Evolutionary conservation across 2,113 vertebrate species (phyloP).

Genomic region (Caloenas nicobarica): DNA sequence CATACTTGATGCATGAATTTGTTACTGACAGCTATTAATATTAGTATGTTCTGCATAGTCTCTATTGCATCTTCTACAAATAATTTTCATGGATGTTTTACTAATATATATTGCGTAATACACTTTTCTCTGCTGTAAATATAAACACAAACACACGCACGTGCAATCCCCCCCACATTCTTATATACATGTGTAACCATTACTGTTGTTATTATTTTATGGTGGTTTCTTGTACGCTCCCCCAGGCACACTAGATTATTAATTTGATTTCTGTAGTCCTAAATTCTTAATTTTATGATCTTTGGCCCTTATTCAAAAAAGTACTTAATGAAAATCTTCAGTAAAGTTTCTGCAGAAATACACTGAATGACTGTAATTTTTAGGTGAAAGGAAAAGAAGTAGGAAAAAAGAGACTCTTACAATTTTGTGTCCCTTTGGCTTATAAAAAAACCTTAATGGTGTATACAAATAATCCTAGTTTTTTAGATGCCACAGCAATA

Average conservation of each 20-base stretch:
- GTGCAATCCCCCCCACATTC: rapidly evolving
- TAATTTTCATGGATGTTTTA: not conserved
- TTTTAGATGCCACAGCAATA: not conserved
- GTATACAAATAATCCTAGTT: not conserved
- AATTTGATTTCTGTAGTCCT: slow-evolving; percentile 33
- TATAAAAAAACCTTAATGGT: not conserved
- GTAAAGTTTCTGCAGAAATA: not conserved
- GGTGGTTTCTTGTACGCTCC: not conserved
- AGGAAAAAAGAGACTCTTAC: not conserved
- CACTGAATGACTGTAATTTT: not conserved
- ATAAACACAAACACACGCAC: not conserved
- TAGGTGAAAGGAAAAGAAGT: not conserved
- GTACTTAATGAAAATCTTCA: slow-evolving; percentile 18
- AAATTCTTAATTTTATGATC: slow-evolving; percentile 26
- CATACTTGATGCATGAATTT: not conserved
- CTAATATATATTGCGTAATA: not conserved
- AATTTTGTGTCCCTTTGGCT: not conserved
- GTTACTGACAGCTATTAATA: not conserved
- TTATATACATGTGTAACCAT: not conserved
- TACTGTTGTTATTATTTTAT: not conserved
- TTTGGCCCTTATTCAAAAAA: slow-evolving; percentile 26
- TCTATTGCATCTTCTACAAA: not conserved
- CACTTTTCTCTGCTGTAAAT: not conserved
- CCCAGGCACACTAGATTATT: not conserved
- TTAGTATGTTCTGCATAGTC: not conserved